Base-by-base conservation (phyloP, 2,113 vertebrate species). In the Cryptoleucopteryx plumbea region DNA sequence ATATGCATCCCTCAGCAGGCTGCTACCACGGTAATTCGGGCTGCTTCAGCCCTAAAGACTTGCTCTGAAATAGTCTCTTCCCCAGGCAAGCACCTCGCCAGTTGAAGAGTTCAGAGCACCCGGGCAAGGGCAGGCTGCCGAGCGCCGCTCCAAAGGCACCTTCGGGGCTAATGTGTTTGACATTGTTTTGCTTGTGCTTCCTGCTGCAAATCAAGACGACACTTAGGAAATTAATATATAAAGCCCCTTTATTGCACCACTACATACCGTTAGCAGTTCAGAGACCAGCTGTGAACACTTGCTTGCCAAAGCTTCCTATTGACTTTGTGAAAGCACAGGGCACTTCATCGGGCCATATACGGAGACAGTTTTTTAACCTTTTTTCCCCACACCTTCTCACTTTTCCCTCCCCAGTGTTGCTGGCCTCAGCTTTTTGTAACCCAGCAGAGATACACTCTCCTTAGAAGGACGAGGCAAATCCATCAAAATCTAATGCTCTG, bases 161-260 rank as follows among this genome's bases (percentile, higher is more conserved):
- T 88, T 79, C 63, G 42, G 25, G 92, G 61, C 61, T 94, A 36
- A 81, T 62, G 82, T 36, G 79, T 82, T 78, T 82, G 94, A 94
- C 16, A 56, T 81, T 91, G 94, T 96, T 94, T 95, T 86, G 83
- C 79, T 93, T 93, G 65, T 2, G 2, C 45, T 95, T 77, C 31
- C 58, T 78, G 93, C 90, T 82, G 74, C 50, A 95, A 95, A 88
- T 95, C 63, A 94, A 72, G 71, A 90, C 16, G 38, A 79, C 78
- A 86, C 77, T 86, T 61, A 52, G 82, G 68, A 96, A 75, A 96
- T 92, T 94, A 94, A 79, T 81, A 62, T 34, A 88, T 94, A 94
- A 77, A 82, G 63, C n/a, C 73, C 68, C 75, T 82, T 95, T 88
- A 87, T 50, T 70, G 70, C 88, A 93, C 83, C 67, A n/a, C 74